Evolutionary conservation across 2,888 invertebrate genomes (phyloP).

Genomic region (Mycalesis mineus): DNA sequence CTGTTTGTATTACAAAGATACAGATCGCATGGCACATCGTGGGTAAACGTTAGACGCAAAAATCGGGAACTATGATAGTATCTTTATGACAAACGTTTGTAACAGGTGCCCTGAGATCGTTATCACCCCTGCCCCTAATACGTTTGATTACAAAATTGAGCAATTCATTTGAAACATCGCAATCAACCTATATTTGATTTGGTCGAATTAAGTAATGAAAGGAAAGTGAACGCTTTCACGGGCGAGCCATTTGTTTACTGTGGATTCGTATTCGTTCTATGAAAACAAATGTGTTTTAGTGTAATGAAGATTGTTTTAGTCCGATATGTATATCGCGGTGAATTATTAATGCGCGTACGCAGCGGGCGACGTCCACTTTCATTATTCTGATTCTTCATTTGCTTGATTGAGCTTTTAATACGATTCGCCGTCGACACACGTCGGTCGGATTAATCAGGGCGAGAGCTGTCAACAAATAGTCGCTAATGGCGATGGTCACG

Average conservation of each 20-base stretch:
- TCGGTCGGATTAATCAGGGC: constrained; percentile 62
- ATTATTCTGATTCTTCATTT: constrained; percentile 78
- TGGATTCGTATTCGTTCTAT: constrained; percentile 37
- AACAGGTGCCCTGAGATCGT: constrained; percentile 39
- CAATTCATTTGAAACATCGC: constrained; percentile 63
- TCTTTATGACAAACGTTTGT: constrained; percentile 32
- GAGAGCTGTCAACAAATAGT: constrained; percentile 64
- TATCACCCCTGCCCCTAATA: constrained; percentile 40
- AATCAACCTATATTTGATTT: constrained; percentile 54
- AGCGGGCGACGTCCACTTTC: constrained; percentile 63
- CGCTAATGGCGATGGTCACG: constrained; percentile 67
- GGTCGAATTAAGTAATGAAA: constrained; percentile 34
- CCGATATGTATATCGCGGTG: constrained; percentile 45
- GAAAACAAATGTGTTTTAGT: constrained; percentile 62
- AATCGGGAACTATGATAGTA: constrained; percentile 30
- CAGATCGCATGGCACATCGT: constrained; percentile 18
- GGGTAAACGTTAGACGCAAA: constrained; percentile 21
- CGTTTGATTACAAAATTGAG: constrained; percentile 59
- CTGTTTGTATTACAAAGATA: constrained; percentile 29
- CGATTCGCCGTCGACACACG: constrained; percentile 69
- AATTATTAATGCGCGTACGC: constrained; percentile 78
- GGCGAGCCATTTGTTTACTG: constrained; percentile 35
- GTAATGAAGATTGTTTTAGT: constrained; percentile 76
- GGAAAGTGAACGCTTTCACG: constrained; percentile 28
- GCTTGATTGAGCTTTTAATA: constrained; percentile 78